Conservation (phyloP, 2,888 invertebrate species). For the Tricholauxania praeusta region DNA sequence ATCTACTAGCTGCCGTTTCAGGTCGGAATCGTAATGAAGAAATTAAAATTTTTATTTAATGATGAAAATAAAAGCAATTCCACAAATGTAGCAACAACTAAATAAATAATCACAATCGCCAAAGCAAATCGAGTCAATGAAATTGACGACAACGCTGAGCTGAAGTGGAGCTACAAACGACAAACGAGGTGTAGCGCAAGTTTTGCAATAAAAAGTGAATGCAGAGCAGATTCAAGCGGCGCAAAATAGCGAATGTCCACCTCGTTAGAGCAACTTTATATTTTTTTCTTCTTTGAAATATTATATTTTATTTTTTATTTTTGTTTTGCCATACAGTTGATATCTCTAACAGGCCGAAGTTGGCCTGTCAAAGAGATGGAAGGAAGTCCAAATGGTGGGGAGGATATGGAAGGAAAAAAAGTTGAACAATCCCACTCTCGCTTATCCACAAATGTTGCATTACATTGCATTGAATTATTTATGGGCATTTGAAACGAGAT, state of each 20-base stretch:
- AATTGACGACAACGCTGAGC: too few species aligned
- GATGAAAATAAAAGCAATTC: too few species aligned
- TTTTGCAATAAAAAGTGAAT: neutral
- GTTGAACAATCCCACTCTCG: slow-evolving; percentile 37
- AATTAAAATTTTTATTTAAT: too few species aligned
- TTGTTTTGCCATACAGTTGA: too few species aligned
- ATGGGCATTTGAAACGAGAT: slow-evolving; percentile 37
- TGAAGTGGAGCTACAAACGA: too few species aligned
- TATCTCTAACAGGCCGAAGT: too few species aligned
- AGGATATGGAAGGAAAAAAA: slow-evolving; percentile 4
- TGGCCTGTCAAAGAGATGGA: too few species aligned
- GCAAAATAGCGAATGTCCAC: slow-evolving; percentile 22
- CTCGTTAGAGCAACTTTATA: slow-evolving; percentile 14
- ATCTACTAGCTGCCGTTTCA: too few species aligned
- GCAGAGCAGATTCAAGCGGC: neutral
- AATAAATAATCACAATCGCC: too few species aligned
- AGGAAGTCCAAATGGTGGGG: neutral
- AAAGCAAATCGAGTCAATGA: too few species aligned
- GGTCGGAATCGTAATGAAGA: too few species aligned
- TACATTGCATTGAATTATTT: slow-evolving; percentile 35
- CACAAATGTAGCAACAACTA: too few species aligned
- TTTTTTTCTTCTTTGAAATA: neutral
- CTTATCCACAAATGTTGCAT: slow-evolving; percentile 24
- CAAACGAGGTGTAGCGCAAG: neutral
- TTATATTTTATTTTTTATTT: neutral